Percentiles rank a stretch among this genome's conserved stretches.
Conservation (phyloP, 2,113 vertebrate species). For the Lycaon pictus region DNA sequence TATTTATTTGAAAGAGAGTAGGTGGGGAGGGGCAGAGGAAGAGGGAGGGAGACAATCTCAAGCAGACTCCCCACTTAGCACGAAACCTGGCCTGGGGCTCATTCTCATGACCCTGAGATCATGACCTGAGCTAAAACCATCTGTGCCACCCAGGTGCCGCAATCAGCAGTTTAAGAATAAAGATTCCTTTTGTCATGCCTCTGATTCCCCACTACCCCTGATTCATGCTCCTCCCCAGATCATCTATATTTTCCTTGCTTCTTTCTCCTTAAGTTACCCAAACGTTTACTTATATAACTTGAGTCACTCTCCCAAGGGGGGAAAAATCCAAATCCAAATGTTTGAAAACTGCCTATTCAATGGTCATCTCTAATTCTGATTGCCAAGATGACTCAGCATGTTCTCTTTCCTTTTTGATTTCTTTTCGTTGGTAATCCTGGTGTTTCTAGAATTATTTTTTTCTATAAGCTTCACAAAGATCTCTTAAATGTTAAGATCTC, state of each 20-base stretch:
- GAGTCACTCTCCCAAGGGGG: not conserved
- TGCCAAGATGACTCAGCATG: not conserved
- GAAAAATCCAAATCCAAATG: not conserved
- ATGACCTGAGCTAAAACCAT: not conserved
- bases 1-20: not conserved
- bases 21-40: not conserved
- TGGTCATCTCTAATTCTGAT: not conserved
- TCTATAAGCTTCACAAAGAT: not conserved
- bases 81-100: not conserved
- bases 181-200: not conserved
- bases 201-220: not conserved
- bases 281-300: not conserved
- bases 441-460: conserved; percentile 29
- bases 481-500: conserved; percentile 13
- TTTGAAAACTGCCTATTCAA: not conserved
- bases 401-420: not conserved
- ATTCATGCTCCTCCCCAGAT: not conserved
- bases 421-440: not conserved
- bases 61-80: not conserved
- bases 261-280: not conserved
- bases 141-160: not conserved
- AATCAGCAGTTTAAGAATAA: not conserved
- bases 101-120: not conserved
- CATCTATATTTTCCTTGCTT: not conserved
- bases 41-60: not conserved